phyloP scores from a whole-genome alignment of 92 coral and sea anemone genomes.

The Actinernus sp. region DNA sequence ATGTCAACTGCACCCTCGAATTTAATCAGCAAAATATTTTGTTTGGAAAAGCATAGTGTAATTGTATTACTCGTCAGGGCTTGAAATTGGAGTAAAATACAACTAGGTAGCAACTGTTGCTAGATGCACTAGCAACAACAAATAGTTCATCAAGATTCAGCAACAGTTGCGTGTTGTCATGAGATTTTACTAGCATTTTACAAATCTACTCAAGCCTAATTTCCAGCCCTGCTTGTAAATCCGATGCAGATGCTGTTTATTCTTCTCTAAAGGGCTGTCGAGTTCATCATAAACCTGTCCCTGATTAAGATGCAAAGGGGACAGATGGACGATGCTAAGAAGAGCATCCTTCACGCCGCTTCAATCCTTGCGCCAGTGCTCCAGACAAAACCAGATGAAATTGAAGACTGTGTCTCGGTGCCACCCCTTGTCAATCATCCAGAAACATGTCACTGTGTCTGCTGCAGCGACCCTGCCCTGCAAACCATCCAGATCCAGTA shows the following conservation, averaged over 20 bases:
- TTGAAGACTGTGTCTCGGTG: slow-evolving; percentile 27
- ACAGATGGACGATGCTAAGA: slow-evolving; percentile 46
- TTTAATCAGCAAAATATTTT: no score
- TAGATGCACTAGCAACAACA: no score
- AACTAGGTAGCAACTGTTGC: no score
- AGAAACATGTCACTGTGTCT: slow-evolving; percentile 53
- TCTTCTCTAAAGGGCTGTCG: slow-evolving; percentile 52
- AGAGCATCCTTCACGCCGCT: slow-evolving; percentile 51
- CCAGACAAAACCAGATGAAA: slow-evolving; percentile 14
- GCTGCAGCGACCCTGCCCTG: slow-evolving; percentile 73
- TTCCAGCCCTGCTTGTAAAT: background rate
- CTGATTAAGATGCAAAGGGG: slow-evolving; percentile 70
- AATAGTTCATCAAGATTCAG: no score
- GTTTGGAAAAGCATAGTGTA: no score
- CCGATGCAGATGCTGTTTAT: background rate
- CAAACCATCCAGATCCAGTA: slow-evolving; percentile 48
- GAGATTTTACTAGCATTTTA: background rate
- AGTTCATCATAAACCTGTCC: slow-evolving; percentile 71
- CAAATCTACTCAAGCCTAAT: background rate
- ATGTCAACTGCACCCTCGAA: no score
- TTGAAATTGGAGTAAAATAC: no score
- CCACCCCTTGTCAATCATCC: slow-evolving; percentile 62
- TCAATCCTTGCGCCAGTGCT: slow-evolving; percentile 46
- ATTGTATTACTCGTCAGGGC: no score
- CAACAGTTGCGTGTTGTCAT: no score